Evolutionary conservation across 2,888 invertebrate genomes (phyloP), one percentile per base, ranked within the genome.

Genomic region (Leistus spinibarbis): DNA sequence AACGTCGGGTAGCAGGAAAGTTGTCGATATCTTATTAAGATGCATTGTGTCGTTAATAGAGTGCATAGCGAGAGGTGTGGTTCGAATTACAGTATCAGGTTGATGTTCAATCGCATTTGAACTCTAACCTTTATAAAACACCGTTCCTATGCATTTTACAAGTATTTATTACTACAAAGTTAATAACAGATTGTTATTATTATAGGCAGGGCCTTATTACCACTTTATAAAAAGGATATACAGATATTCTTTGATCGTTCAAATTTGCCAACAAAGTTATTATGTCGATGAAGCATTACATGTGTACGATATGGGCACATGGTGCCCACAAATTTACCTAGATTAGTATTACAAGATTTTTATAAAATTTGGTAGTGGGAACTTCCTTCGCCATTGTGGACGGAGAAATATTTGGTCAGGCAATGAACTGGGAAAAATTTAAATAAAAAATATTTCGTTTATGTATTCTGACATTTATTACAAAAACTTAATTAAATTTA

Each of bases 401-500:
- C n/a, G 1, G 40, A 40, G 40, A 40, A 40, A 5, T 40, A n/a
- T n/a, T n/a, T n/a, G n/a, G n/a, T n/a, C 10, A 40, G 40, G 40
- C 40, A 40, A 40, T 40, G 7, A 40, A 40, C 9, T 40, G 40
- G 10, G 10, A 40, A 40, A 7, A 40, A 13, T 40, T 40, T 40
- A 40, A 40, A 40, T 63, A 53, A 70, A 63, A 70, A 70, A 70
- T 63, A 70, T 70, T 62, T n/a, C 10, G 62, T 71, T 54, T 71
- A 71, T 71, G 63, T 71, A 71, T 54, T 23, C 19, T 53, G 71
- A 71, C 71, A n/a, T 71, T 71, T 71, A 71, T 23, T 10, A 27
- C 54, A n/a, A 27, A 71, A 71, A 64, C 71, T 60, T 71, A 71
- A 71, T 71, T 71, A 71, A 71, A 71, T 71, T 71, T 70, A 63